Evolutionary conservation across 2,888 invertebrate genomes (phyloP), one percentile per base, ranked within the genome.

Genomic region (Agriopis aurantiaria): DNA sequence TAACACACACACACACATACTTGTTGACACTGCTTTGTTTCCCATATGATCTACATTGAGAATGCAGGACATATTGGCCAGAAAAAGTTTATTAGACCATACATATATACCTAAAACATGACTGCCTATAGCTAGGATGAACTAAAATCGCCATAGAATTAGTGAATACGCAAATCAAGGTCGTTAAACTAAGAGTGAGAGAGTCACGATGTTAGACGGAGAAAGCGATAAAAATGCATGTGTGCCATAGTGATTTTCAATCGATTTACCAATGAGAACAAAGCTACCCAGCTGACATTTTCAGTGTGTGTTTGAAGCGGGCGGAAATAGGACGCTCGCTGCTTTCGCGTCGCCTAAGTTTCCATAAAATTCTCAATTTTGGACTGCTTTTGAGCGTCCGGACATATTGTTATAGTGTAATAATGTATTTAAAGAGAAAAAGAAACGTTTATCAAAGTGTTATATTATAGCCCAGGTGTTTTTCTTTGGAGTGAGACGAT

Each of bases 391-490:
- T 84, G 82, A 88, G 90, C 88, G 91, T 90, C 91, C 89, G 85
- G 85, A 88, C 88, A 86, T 87, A 85, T 85, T 82, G 85, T 88
- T 87, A 87, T 85, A 90, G 93, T 93, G 91, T 92, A 92, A 93
- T 93, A 93, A 94, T 94, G 94, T 91, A 92, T 94, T 90, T 90
- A 88, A 94, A 91, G 90, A 91, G 93, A 92, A 94, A 92, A 94
- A 92, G 91, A 91, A 89, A 92, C 91, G 87, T 91, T 87, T 90
- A 86, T 82, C 89, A 88, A 78, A 94, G 93, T 93, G 94, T 94
- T 84, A 94, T 94, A 88, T 94, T 94, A 94, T 94, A 94, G 94
- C 94, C 93, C 85, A 87, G 89, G 92, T 91, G 90, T 88, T 87
- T 80, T 79, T 73, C 75, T 83, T 87, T 88, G 92, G 93, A 91